Conservation (phyloP, 2,888 invertebrate species). For the Sinhomidia bicolor region DNA sequence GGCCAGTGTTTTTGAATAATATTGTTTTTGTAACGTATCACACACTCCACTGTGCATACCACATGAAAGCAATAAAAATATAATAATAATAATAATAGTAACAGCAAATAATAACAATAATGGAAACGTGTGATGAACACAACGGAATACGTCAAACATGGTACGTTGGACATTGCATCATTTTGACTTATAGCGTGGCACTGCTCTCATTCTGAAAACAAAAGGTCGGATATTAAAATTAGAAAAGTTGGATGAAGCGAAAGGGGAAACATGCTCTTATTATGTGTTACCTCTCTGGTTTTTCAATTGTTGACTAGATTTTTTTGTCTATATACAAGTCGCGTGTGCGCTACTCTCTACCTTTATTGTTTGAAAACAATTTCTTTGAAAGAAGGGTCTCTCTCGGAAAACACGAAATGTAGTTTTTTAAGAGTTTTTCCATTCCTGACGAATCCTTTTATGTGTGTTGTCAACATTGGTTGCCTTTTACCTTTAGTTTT, state of each 20-base stretch:
- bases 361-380: not conserved
- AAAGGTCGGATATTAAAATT: conserved; percentile 49
- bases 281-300: not conserved
- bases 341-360: not conserved
- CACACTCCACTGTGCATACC: conserved; percentile 42
- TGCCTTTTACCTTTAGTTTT: too few species aligned
- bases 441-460: too few species aligned
- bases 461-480: too few species aligned
- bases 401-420: not conserved
- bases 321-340: not conserved
- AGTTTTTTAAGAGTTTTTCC: not conserved
- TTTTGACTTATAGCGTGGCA: conserved; percentile 55
- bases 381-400: not conserved
- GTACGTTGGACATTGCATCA: conserved; percentile 54
- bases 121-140: conserved; percentile 53
- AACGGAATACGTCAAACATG: conserved; percentile 44
- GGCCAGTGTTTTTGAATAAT: conserved; percentile 54
- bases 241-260: conserved; percentile 16
- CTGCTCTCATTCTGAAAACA: conserved; percentile 57
- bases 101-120: conserved; percentile 27
- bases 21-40: conserved; percentile 65
- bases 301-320: not conserved
- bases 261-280: conserved; percentile 16
- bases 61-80: conserved; percentile 64
- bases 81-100: conserved; percentile 37